Evolutionary conservation across 2,888 invertebrate genomes (phyloP), one percentile per base, ranked within the genome.

Genomic region (Lochmaea crataegi): DNA sequence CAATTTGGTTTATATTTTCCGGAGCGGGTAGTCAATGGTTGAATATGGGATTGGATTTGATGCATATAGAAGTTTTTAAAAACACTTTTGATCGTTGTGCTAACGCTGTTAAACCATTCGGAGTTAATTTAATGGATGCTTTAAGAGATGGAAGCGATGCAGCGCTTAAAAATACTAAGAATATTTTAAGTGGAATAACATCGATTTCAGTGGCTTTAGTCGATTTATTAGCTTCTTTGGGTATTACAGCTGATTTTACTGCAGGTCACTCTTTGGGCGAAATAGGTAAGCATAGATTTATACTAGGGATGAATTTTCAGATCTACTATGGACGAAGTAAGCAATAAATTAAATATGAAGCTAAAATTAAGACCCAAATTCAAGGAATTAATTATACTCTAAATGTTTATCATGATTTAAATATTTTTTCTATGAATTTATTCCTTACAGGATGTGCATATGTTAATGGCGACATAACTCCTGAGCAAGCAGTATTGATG

Each of bases 261-360:
- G 90, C 98, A 68, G 98, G 98, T 0, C 98, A 98, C 87, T 97
- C 97, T 61, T 94, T 94, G 10, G 96, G 96, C 18, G 96, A 96
- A 87, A 89, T 94, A 80, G 93, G 93, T 85, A 76, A 75, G 79
- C 64, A 16, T 32, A 22, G 1, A 22, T 22, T 7, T 7, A 38
- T 32, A 32, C 4, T 32, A 32, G 26, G 26, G 5, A 26, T 26
- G 5, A 4, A 32, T 32, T 32, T 32, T 32, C 32, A 6, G 32
- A 32, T 32, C 32, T 32, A 5, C 5, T 32, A 32, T 32, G 2
- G 32, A 38, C 1, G 22, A 22, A 22, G 22, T 22, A 22, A 38
- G 32, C 9, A 38, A 38, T 9, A 9, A 38, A 38, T 38, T 9
- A 9, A 38, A 6, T 5, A 32, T 5, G 32, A 5, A 32, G 22